These are phyloP conservation scores for Charaxes varanes DNA, from an alignment of 1,140 invertebrate genomes.

Conservation along the genomic window DNA sequence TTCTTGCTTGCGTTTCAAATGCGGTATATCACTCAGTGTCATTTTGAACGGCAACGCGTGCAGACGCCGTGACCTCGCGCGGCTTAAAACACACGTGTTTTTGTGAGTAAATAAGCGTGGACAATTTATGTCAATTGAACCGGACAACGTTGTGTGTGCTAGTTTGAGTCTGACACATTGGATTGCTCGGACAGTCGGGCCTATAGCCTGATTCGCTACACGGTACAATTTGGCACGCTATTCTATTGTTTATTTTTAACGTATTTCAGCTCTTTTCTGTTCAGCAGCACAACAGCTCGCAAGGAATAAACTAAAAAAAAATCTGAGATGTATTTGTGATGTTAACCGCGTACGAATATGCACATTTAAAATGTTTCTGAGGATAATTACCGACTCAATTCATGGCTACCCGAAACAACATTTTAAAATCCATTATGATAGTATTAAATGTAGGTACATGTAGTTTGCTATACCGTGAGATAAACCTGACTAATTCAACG, in stretches of 20 bases:
- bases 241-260: slow-evolving; percentile 28
- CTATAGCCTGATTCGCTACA: slow-evolving; percentile 21
- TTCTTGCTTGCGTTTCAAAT: slow-evolving; percentile 14
- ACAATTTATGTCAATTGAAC: slow-evolving; percentile 39
- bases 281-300: neutral
- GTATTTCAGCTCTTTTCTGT: slow-evolving; percentile 8
- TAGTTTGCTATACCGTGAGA: no score
- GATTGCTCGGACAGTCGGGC: slow-evolving; percentile 34
- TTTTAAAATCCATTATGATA: no score
- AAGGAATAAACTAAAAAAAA: no score
- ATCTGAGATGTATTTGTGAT: no score
- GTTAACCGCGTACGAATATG: no score
- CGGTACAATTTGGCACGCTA: slow-evolving; percentile 27
- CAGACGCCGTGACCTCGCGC: slow-evolving; percentile 28
- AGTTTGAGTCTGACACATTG: slow-evolving; percentile 33
- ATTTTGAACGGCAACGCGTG: slow-evolving; percentile 27
- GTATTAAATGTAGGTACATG: no score
- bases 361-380: no score
- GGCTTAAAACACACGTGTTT: slow-evolving; percentile 31
- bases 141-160: slow-evolving; percentile 30
- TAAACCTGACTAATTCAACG: no score
- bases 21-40: slow-evolving; percentile 38
- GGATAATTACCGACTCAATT: no score
- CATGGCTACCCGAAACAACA: no score
- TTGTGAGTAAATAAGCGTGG: slow-evolving; percentile 52